Conservation (phyloP, 2,113 vertebrate genomes). For the Colius striatus region DNA sequence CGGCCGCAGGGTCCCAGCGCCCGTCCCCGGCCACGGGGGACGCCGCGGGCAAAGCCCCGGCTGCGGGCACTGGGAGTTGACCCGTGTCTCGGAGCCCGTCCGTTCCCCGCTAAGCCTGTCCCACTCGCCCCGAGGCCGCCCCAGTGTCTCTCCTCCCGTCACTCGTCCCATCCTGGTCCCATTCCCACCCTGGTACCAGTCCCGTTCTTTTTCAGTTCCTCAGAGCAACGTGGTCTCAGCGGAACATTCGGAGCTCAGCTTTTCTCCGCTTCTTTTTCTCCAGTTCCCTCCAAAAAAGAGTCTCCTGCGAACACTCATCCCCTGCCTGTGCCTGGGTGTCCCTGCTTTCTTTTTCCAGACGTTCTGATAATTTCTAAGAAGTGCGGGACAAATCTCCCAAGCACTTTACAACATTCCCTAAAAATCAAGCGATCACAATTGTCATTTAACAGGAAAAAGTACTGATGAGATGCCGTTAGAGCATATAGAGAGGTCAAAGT, state of each 20-base stretch:
- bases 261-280: not conserved
- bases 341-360: too few relatives aligned
- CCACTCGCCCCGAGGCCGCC: not conserved
- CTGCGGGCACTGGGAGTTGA: too few relatives aligned
- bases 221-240: not conserved
- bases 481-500: constrained; percentile 2
- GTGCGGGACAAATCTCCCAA: not conserved
- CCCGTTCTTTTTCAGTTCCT: too few relatives aligned
- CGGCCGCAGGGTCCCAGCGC: too few relatives aligned
- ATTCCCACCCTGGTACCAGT: too few relatives aligned
- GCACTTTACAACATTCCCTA: not conserved
- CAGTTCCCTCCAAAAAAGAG: not conserved
- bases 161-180: not conserved
- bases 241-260: too few relatives aligned
- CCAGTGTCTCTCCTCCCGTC: not conserved
- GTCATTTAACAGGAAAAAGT: not conserved
- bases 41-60: too few relatives aligned
- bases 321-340: not conserved
- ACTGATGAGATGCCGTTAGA: not conserved
- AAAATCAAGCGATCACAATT: constrained; percentile 16
- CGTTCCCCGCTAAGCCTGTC: too few relatives aligned
- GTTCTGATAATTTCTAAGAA: fast-evolving
- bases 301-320: not conserved
- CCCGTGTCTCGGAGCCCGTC: too few relatives aligned
- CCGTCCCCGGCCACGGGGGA: too few relatives aligned